Percentiles rank a stretch among this genome's conserved stretches.
Evolutionary conservation across 2,797 vertebrate genomes (phyloP).

Genomic region (Agapornis canus): DNA sequence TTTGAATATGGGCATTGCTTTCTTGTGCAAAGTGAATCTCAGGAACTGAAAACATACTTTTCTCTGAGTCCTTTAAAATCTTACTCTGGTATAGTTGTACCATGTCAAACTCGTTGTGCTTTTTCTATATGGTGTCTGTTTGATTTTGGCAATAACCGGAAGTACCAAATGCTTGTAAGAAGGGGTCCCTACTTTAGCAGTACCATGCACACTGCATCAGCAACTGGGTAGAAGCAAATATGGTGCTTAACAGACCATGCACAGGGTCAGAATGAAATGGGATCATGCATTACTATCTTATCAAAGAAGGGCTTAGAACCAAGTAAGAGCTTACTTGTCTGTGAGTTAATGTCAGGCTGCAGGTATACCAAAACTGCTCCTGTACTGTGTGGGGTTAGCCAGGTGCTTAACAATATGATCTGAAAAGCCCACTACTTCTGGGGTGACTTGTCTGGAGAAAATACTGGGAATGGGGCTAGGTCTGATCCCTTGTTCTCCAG

Average conservation of each 20-base stretch:
- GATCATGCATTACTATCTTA: not conserved
- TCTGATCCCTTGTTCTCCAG: not conserved
- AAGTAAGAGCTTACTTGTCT: not conserved
- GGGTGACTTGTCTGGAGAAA: not conserved
- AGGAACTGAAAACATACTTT: not conserved
- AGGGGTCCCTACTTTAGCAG: not conserved
- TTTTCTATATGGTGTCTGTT: not conserved
- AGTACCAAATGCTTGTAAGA: not conserved
- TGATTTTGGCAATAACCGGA: not conserved
- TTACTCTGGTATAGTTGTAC: not conserved
- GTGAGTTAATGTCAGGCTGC: not conserved
- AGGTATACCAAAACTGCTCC: not conserved
- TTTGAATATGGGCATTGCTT: not conserved
- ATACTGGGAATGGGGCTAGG: not conserved
- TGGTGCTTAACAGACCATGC: not conserved
- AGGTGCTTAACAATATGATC: not conserved
- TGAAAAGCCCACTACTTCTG: not conserved
- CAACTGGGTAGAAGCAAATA: rapidly evolving
- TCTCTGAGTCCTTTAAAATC: not conserved
- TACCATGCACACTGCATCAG: not conserved
- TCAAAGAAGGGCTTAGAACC: not conserved
- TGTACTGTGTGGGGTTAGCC: not conserved
- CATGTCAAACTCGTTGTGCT: not conserved
- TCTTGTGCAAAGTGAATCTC: not conserved
- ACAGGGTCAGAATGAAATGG: not conserved